Evolutionary conservation across 2,888 invertebrate species (phyloP).

Genomic region (Drosophila kuntzei): DNA sequence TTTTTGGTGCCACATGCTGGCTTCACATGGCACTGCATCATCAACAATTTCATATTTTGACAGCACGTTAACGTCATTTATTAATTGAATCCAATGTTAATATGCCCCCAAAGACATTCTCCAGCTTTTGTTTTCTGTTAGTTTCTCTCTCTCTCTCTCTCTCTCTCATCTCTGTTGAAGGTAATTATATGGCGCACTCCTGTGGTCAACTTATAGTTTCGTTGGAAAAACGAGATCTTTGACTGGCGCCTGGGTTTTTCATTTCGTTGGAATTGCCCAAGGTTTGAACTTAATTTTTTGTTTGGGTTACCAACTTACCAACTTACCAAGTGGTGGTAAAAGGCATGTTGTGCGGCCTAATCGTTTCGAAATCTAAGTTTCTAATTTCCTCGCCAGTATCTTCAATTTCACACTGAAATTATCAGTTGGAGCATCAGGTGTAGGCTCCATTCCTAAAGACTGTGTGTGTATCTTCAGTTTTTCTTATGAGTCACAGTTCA

Average conservation of each 20-base stretch:
- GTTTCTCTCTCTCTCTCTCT: slow-evolving; percentile 8
- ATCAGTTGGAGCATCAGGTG: slow-evolving; percentile 55
- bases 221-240: slow-evolving; percentile 43
- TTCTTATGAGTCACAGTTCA: slow-evolving; percentile 48
- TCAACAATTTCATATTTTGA: slow-evolving; percentile 78
- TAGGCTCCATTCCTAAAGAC: slow-evolving; percentile 23
- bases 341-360: slow-evolving; percentile 60
- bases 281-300: slow-evolving; percentile 52
- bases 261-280: slow-evolving; percentile 67
- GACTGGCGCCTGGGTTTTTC: slow-evolving; percentile 67
- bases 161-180: slow-evolving; percentile 11
- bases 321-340: slow-evolving; percentile 39
- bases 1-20: slow-evolving; percentile 61
- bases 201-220: slow-evolving; percentile 55
- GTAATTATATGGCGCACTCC: slow-evolving; percentile 71
- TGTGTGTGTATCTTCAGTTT: slow-evolving; percentile 8
- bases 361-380: slow-evolving; percentile 59
- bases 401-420: slow-evolving; percentile 52
- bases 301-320: slow-evolving; percentile 20
- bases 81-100: slow-evolving; percentile 77
- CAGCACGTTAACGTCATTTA: slow-evolving; percentile 83
- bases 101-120: slow-evolving; percentile 53
- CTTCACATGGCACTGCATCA: slow-evolving; percentile 65
- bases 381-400: slow-evolving; percentile 39
- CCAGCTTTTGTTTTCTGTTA: slow-evolving; percentile 32